A percentile compares a stretch with the other conserved stretches of the same genome.
These are phyloP conservation scores for Petrocephalus schoutedeni DNA, from an alignment of 2,797 vertebrate species.

Conservation along the genomic window DNA sequence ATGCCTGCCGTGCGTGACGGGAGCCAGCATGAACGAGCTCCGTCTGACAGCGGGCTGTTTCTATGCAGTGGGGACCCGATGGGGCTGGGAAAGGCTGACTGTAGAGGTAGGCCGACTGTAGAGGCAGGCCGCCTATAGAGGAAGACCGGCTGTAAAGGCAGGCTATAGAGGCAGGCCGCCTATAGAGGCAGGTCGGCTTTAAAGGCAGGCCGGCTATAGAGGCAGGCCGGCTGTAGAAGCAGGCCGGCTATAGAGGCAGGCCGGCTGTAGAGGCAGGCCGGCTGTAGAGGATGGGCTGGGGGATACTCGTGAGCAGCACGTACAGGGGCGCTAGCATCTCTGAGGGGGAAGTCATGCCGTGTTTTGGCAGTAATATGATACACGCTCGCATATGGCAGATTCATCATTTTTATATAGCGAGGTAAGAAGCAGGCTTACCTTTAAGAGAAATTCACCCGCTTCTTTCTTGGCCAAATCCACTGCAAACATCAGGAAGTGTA, in stretches of 20 bases:
- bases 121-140: no score
- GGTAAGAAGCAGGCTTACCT: neutral
- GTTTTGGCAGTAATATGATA: neutral
- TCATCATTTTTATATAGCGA: neutral
- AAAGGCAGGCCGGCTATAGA: neutral
- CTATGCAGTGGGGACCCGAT: neutral
- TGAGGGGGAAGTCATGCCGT: neutral
- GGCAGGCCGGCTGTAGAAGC: neutral
- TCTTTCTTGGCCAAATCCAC: neutral
- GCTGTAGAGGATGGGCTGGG: neutral
- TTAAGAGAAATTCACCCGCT: neutral
- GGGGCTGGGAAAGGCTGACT: neutral
- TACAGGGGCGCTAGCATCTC: neutral
- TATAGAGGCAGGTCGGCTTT: no score
- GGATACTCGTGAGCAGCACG: neutral
- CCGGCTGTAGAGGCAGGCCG: no score
- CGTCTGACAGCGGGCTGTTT: neutral
- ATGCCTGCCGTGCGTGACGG: neutral
- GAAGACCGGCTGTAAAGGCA: neutral
- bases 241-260: neutral
- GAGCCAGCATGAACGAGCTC: neutral
- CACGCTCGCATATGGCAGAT: neutral
- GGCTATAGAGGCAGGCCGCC: neutral
- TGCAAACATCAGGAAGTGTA: neutral
- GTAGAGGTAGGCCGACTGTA: neutral